Conservation (phyloP, 1,140 invertebrate genomes). For the Adoxophyes honmai region DNA sequence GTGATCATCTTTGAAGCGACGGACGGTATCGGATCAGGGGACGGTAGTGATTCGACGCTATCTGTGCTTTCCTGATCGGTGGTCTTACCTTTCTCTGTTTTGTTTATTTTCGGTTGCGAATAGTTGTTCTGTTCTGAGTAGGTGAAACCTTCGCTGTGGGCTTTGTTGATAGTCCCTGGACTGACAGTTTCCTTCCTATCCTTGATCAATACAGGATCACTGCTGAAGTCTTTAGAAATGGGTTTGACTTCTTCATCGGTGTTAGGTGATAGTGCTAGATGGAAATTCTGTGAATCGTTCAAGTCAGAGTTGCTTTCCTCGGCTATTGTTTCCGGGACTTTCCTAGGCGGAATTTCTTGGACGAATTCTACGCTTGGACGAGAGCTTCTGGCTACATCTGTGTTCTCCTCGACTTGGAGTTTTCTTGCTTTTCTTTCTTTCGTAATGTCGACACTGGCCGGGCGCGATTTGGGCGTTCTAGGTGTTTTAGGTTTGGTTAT, state of each 20-base stretch:
- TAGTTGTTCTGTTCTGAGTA: constrained; percentile 46
- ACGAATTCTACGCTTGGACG: constrained; percentile 51
- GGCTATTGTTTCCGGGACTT: constrained; percentile 45
- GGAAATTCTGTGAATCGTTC: constrained; percentile 65
- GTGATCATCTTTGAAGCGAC: constrained; percentile 62
- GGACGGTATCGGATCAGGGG: constrained; percentile 55
- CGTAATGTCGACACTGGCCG: constrained; percentile 56
- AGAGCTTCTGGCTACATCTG: constrained; percentile 20
- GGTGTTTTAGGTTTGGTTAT: constrained; percentile 44
- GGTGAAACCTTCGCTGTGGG: constrained; percentile 47
- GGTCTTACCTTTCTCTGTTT: constrained; percentile 39
- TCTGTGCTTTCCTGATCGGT: constrained; percentile 67
- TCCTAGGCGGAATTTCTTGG: constrained; percentile 40
- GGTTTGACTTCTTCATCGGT: constrained; percentile 35
- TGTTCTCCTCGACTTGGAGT: constrained; percentile 30
- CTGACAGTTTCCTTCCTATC: constrained; percentile 44
- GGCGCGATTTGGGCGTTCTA: constrained; percentile 52
- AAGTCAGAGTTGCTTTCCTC: constrained; percentile 45
- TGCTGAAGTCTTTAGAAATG: constrained; percentile 29
- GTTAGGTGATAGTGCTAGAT: constrained; percentile 50
- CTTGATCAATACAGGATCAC: constrained; percentile 45
- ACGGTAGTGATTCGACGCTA: constrained; percentile 45
- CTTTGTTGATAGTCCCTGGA: constrained; percentile 35
- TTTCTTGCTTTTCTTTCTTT: constrained; percentile 43
- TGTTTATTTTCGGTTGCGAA: constrained; percentile 37